Evolutionary conservation across 2,113 vertebrate species (phyloP).

Genomic region (chimpanzee (Pan troglodytes)): NHGRI_mPanTro3-v2.1_pri NC_072421.2:127260001-127260500

Average conservation of each 20-base stretch:
- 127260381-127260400: slow-evolving; percentile 39
- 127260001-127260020: slow-evolving; percentile 44
- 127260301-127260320: slow-evolving; percentile 21
- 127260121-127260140: slow-evolving; percentile 45
- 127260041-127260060: slow-evolving; percentile 24
- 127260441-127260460: slow-evolving; percentile 12
- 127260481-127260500: slow-evolving; percentile 30
- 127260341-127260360: background rate
- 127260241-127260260: slow-evolving; percentile 47
- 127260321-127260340: slow-evolving; percentile 30
- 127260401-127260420: slow-evolving; percentile 1
- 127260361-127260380: slow-evolving; percentile 39
- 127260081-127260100: slow-evolving; percentile 43
- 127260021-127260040: slow-evolving; percentile 17
- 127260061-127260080: slow-evolving; percentile 17
- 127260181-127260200: slow-evolving; percentile 31
- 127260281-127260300: slow-evolving; percentile 46
- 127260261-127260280: slow-evolving; percentile 1
- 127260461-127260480: background rate
- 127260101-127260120: slow-evolving; percentile 28
- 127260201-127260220: slow-evolving; percentile 13
- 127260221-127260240: slow-evolving; percentile 43
- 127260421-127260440: slow-evolving; percentile 41
- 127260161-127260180: background rate
- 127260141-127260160: slow-evolving; percentile 10